phyloP scores from a whole-genome alignment of 2,888 invertebrate species.

The Caenorhabditis sulstoni region DNA sequence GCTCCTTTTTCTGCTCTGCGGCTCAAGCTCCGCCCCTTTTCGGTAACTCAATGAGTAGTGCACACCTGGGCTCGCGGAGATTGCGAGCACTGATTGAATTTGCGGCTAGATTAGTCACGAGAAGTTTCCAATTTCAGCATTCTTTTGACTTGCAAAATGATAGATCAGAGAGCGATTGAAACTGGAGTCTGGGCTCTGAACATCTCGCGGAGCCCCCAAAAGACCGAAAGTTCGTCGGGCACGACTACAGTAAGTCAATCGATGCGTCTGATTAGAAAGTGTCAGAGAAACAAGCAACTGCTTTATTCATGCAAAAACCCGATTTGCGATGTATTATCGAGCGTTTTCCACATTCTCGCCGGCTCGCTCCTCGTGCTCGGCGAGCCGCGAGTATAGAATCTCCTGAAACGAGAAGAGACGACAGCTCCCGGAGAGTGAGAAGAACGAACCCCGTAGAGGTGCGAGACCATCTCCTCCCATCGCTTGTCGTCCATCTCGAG shows the following conservation, averaged over 20 bases:
- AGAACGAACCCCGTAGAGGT: slow-evolving; percentile 48
- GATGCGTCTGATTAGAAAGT: too few relatives aligned
- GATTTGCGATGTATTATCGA: slow-evolving; percentile 3
- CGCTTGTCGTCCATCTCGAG: slow-evolving; percentile 28
- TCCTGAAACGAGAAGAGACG: slow-evolving; percentile 36
- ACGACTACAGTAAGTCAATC: too few relatives aligned
- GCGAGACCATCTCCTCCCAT: slow-evolving; percentile 37
- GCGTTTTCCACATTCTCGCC: slow-evolving; percentile 4
- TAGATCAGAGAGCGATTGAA: neutral
- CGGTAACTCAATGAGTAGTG: slow-evolving; percentile 31
- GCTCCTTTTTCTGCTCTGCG: slow-evolving; percentile 5
- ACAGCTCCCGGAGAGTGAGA: neutral
- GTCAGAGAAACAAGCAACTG: neutral
- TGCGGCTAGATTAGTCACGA: slow-evolving; percentile 18
- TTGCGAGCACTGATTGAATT: slow-evolving; percentile 24
- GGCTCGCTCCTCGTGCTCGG: slow-evolving; percentile 31
- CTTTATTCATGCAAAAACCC: slow-evolving; percentile 4
- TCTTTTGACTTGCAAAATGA: neutral
- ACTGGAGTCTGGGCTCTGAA: too few relatives aligned
- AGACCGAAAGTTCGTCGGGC: too few relatives aligned
- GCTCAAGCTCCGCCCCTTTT: slow-evolving; percentile 15
- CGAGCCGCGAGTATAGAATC: slow-evolving; percentile 50
- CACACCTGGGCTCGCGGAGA: slow-evolving; percentile 17
- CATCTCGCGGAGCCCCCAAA: too few relatives aligned
- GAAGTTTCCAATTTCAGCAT: slow-evolving; percentile 22